Evolutionary conservation across 2,113 vertebrate genomes (phyloP).

Genomic region (Hemibagrus wyckioides): DNA sequence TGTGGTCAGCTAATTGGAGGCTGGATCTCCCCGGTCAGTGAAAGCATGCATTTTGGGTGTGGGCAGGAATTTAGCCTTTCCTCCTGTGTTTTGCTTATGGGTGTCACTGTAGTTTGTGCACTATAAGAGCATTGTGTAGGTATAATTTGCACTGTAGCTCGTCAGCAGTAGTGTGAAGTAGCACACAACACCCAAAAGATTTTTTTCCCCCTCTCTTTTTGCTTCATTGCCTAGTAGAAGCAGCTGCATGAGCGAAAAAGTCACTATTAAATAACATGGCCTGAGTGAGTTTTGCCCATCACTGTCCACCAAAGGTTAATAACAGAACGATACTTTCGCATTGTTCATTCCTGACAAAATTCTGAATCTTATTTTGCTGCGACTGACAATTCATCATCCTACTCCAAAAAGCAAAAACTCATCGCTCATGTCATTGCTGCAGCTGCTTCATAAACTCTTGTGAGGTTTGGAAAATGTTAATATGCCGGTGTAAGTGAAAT

Average conservation of each 20-base stretch:
- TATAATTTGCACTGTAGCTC: constrained; percentile 1
- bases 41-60: constrained; percentile 47
- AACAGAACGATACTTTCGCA: background rate
- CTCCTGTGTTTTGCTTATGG: constrained; percentile 39
- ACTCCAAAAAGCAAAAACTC: background rate
- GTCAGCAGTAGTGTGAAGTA: constrained; percentile 1
- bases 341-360: background rate
- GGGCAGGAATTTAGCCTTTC: constrained; percentile 39
- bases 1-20: constrained; percentile 51
- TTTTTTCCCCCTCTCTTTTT: background rate
- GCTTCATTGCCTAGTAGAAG: background rate
- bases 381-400: background rate
- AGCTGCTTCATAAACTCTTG: constrained; percentile 11
- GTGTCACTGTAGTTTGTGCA: constrained; percentile 38
- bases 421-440: constrained; percentile 6
- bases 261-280: background rate
- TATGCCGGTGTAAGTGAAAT: background rate
- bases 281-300: background rate
- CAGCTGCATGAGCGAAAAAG: background rate
- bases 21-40: constrained; percentile 38
- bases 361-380: background rate
- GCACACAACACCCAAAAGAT: background rate
- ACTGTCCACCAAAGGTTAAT: background rate
- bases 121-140: constrained; percentile 21
- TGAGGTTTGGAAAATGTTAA: background rate